Conservation (phyloP, 2,888 invertebrate genomes). For the Tetropium fuscum region DNA sequence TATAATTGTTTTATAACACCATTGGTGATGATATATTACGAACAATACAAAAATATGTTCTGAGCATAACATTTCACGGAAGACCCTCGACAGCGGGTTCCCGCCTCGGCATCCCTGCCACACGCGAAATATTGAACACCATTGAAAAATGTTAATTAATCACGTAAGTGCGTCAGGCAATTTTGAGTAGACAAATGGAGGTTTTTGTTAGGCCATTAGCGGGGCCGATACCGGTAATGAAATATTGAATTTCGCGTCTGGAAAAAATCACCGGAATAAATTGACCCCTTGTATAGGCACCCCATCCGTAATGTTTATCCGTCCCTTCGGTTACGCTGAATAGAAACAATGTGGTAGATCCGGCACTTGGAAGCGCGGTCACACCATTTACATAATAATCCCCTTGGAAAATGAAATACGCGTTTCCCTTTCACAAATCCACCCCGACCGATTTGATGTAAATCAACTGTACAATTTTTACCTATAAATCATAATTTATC, state of each 20-base stretch:
- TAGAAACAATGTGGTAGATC: conserved; percentile 26
- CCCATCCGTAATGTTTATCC: conserved; percentile 21
- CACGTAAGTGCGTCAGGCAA: too few relatives aligned
- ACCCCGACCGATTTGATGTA: conserved; percentile 12
- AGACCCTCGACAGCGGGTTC: too few relatives aligned
- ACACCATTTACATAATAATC: conserved; percentile 29
- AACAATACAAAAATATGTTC: too few relatives aligned
- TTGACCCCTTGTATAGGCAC: conserved; percentile 2
- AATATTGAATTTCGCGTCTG: conserved; percentile 12
- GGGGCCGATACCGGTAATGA: neutral
- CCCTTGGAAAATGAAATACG: conserved; percentile 27
- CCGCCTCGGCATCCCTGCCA: too few relatives aligned
- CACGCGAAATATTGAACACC: neutral
- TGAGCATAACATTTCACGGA: too few relatives aligned
- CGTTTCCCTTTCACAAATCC: conserved; percentile 25
- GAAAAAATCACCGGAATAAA: conserved; percentile 8
- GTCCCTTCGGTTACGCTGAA: conserved; percentile 19
- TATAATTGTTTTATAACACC: too few relatives aligned
- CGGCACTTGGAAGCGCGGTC: conserved; percentile 20
- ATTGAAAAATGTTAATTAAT: too few relatives aligned
- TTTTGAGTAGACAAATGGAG: neutral
- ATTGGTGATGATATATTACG: too few relatives aligned
- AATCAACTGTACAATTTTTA: conserved; percentile 24
- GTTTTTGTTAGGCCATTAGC: neutral
- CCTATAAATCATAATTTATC: conserved; percentile 23